Evolutionary conservation across 2,888 invertebrate genomes (phyloP), one percentile per base, ranked within the genome.

Genomic region (Drosophila merina): DNA sequence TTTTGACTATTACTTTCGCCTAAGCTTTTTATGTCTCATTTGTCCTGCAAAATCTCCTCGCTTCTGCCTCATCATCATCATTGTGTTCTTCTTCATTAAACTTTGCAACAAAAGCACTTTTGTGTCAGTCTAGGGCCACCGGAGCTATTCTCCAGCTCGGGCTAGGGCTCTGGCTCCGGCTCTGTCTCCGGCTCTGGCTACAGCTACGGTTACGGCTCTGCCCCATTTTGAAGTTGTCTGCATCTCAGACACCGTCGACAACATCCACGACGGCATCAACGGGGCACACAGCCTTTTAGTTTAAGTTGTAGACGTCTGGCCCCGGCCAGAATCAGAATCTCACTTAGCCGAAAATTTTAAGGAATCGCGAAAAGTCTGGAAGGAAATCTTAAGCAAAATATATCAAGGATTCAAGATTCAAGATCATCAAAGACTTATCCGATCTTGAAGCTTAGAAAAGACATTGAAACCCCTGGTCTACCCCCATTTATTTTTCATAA

Each of bases 41-140:
- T 54, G 49, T 30, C 38, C 44, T 26, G 26, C 26, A 31, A 49
- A 48, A 48, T 57, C 40, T 42, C 40, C 20, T 28, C 8, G 44
- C 60, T n/a, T 33, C 54, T 31, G 42, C 40, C 20, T 50, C 67
- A 14, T 42, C 42, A 31, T 54, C 67, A 33, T 42, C 57, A 20
- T 49, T 56, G 49, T 54, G 59, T 64, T 56, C 63, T 74, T 75
- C 72, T 77, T 77, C 72, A 83, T 86, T 84, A 82, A 82, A 77
- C 66, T 77, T 76, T 76, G 84, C 86, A 86, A 88, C 83, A 84
- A 84, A 88, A 84, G 88, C 84, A 88, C 88, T 84, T 88, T 84
- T 84, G 83, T 84, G 86, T 83, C 88, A 88, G 84, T 20, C 40
- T 58, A 28, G 54, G 54, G 50, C 69, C 83, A 52, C 52, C 66